These are phyloP conservation scores for Stylophora pistillata DNA, from an alignment of 64 coral and sea anemone genomes.

Conservation along the genomic window DNA sequence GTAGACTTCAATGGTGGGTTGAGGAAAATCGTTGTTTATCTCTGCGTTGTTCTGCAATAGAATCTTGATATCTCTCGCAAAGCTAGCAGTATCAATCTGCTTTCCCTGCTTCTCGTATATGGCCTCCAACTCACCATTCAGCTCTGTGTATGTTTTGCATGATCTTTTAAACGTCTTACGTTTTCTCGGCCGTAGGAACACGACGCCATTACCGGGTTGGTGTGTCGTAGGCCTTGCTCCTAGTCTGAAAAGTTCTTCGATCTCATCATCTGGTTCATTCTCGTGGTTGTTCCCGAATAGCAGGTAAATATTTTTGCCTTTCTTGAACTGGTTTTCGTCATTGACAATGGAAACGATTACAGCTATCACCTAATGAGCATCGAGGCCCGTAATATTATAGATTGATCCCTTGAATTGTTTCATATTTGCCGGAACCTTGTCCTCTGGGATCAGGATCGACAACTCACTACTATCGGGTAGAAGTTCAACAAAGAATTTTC, in stretches of 20 bases:
- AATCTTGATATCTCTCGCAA: background rate
- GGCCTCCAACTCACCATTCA: background rate
- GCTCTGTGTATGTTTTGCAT: background rate
- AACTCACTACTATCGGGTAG: too few species aligned
- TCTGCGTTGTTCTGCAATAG: background rate
- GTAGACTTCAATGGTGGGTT: conserved; percentile 6
- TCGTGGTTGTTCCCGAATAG: background rate
- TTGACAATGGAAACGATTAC: background rate
- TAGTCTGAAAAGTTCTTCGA: background rate
- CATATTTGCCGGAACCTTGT: background rate
- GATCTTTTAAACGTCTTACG: background rate
- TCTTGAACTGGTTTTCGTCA: background rate
- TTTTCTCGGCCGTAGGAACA: background rate
- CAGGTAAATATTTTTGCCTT: background rate
- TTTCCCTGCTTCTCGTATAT: background rate
- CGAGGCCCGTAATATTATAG: background rate
- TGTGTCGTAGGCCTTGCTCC: background rate
- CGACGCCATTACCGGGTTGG: conserved; percentile 10
- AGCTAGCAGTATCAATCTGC: background rate
- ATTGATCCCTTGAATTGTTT: background rate
- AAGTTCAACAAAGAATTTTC: too few species aligned
- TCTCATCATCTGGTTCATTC: background rate
- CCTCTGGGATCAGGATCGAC: background rate
- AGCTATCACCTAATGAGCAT: background rate
- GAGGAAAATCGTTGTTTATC: background rate